These are phyloP conservation scores for Leucoma salicis DNA, from an alignment of 2,888 invertebrate species.

Conservation along the genomic window DNA sequence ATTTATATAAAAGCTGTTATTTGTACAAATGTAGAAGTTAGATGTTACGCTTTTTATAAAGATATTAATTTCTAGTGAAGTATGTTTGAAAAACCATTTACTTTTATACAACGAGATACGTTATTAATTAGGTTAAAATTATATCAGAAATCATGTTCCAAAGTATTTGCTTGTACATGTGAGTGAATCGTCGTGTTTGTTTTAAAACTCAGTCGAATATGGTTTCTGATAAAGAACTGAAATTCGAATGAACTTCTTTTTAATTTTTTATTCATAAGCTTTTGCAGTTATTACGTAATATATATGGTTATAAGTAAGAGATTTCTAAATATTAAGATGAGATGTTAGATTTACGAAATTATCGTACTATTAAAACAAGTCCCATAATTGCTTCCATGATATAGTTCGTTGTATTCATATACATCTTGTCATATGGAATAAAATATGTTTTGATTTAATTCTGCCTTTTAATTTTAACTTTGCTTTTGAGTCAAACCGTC, in stretches of 20 bases:
- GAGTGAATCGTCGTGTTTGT: conserved; percentile 6
- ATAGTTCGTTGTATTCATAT: conserved; percentile 62
- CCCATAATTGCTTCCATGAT: conserved; percentile 75
- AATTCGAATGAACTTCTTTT: conserved; percentile 19
- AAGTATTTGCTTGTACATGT: not conserved
- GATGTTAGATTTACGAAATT: conserved; percentile 28
- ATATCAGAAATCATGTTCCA: conserved; percentile 52
- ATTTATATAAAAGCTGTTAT: conserved; percentile 31
- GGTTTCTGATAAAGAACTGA: conserved; percentile 60
- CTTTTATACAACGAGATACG: conserved; percentile 30
- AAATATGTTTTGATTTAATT: conserved; percentile 55
- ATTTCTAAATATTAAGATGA: conserved; percentile 32
- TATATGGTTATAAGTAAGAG: conserved; percentile 32
- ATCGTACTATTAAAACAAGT: conserved; percentile 47
- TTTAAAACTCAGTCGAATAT: conserved; percentile 39
- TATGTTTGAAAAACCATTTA: conserved; percentile 15
- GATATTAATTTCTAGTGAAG: conserved; percentile 19
- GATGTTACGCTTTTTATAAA: conserved; percentile 42
- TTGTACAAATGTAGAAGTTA: conserved; percentile 37
- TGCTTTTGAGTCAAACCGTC: too few relatives aligned
- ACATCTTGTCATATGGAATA: conserved; percentile 66
- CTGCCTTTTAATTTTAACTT: conserved; percentile 25
- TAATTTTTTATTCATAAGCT: conserved; percentile 28
- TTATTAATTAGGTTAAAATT: conserved; percentile 40
- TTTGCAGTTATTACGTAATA: conserved; percentile 20